phyloP scores from a whole-genome alignment of 35 echinoderm and acorn worm genomes.

The Lytechinus variegatus region DNA sequence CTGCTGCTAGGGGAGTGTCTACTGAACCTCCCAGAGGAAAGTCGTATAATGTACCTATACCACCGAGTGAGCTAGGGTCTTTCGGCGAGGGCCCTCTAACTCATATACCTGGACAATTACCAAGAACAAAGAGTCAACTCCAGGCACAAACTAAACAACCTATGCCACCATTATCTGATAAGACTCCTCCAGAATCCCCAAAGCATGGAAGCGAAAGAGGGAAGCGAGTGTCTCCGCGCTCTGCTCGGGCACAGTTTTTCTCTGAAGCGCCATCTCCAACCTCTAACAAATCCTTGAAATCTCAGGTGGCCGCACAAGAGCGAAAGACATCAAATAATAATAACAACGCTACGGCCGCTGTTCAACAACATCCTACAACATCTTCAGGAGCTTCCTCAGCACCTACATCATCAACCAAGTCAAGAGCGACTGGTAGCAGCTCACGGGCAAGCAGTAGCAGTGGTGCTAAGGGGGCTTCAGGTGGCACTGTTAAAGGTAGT shows the following conservation, averaged over 20 bases:
- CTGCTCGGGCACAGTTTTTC: constrained; percentile 84
- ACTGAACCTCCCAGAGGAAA: constrained; percentile 51
- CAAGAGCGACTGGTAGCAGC: constrained; percentile 45
- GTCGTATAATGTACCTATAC: constrained; percentile 74
- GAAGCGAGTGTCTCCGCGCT: constrained; percentile 71
- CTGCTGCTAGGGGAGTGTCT: background rate
- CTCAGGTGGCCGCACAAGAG: background rate
- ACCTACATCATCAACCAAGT: constrained; percentile 44
- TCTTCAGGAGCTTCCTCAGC: background rate
- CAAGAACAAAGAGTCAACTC: constrained; percentile 82
- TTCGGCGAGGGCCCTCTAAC: constrained; percentile 68
- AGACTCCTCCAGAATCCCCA: constrained; percentile 50
- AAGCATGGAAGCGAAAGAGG: constrained; percentile 40
- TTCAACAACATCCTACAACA: background rate
- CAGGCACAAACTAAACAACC: constrained; percentile 38
- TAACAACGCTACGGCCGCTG: background rate
- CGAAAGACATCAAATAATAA: constrained; percentile 18
- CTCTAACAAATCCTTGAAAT: constrained; percentile 11
- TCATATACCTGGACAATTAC: constrained; percentile 76
- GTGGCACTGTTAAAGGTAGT: constrained; percentile 37
- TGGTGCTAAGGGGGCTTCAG: constrained; percentile 21
- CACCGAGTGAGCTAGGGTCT: constrained; percentile 60
- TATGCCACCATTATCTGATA: constrained; percentile 20
- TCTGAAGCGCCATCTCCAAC: constrained; percentile 64
- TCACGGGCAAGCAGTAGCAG: constrained; percentile 50